These are phyloP conservation scores for Micrasema minimum DNA, from an alignment of 1,140 invertebrate genomes.

Conservation along the genomic window DNA sequence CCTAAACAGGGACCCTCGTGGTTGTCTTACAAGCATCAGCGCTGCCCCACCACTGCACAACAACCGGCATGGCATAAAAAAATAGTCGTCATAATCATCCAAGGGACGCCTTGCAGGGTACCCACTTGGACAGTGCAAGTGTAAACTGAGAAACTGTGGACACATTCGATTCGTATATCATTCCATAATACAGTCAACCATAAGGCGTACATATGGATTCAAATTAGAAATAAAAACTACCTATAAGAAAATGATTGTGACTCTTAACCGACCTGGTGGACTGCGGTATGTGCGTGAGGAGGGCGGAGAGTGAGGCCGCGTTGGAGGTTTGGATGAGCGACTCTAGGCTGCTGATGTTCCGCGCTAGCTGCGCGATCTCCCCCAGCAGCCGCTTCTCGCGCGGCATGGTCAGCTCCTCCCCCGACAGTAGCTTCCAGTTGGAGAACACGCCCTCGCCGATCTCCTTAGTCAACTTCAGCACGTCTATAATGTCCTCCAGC, in stretches of 20 bases:
- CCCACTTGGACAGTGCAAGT: no score
- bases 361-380: conserved; percentile 54
- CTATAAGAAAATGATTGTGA: no score
- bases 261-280: conserved; percentile 21
- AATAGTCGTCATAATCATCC: no score
- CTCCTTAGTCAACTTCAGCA: conserved; percentile 71
- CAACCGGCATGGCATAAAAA: no score
- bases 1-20: background rate
- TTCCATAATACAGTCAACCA: no score
- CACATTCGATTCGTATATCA: no score
- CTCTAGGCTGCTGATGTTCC: conserved; percentile 58
- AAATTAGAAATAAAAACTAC: no score
- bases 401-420: conserved; percentile 69
- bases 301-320: conserved; percentile 55
- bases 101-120: no score
- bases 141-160: no score
- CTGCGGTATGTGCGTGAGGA: conserved; percentile 58
- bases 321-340: conserved; percentile 60
- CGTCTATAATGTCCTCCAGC: conserved; percentile 70
- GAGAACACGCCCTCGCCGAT: conserved; percentile 69
- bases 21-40: background rate
- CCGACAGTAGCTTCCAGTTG: conserved; percentile 71
- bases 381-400: conserved; percentile 59
- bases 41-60: background rate
- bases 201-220: no score